Percentiles rank a stretch among this genome's conserved stretches.
phyloP scores from a whole-genome alignment of 2,888 invertebrate species.

The Rhorus exstirpatorius region DNA sequence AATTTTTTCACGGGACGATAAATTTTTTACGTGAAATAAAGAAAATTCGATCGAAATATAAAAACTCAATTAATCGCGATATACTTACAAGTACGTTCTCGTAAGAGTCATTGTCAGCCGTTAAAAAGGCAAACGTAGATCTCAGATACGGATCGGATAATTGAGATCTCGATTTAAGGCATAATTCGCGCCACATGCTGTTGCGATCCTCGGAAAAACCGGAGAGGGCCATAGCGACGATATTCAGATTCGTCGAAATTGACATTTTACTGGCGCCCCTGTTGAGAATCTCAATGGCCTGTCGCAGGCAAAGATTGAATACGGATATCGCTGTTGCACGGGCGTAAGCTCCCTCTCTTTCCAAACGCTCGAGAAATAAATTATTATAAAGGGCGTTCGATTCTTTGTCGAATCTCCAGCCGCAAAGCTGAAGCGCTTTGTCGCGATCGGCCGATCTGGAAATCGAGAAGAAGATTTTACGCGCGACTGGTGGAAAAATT shows the following conservation, averaged over 20 bases:
- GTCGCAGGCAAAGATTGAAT: constrained; percentile 94
- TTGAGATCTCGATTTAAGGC: constrained; percentile 91
- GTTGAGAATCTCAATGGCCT: constrained; percentile 95
- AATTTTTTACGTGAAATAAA: too few relatives aligned
- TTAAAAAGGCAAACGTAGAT: constrained; percentile 96
- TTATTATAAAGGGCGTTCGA: constrained; percentile 86
- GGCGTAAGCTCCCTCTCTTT: constrained; percentile 91
- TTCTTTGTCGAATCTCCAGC: constrained; percentile 95
- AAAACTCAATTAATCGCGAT: too few relatives aligned
- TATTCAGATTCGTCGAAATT: constrained; percentile 86
- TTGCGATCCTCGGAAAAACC: constrained; percentile 95
- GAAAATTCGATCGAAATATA: too few relatives aligned
- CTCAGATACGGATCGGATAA: constrained; percentile 96
- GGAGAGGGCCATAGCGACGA: constrained; percentile 93
- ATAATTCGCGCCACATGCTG: constrained; percentile 93
- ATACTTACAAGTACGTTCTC: constrained; percentile 92
- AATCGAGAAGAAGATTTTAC: not conserved
- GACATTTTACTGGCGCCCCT: constrained; percentile 88
- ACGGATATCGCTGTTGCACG: constrained; percentile 97
- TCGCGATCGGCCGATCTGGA: constrained; percentile 89
- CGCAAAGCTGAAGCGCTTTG: constrained; percentile 94
- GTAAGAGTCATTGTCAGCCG: constrained; percentile 92
- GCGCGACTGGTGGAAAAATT: too few relatives aligned
- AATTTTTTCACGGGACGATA: too few relatives aligned
- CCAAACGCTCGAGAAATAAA: constrained; percentile 89